Base-by-base conservation (phyloP, 2,888 invertebrate species). In the Lathronympha strigana region DNA sequence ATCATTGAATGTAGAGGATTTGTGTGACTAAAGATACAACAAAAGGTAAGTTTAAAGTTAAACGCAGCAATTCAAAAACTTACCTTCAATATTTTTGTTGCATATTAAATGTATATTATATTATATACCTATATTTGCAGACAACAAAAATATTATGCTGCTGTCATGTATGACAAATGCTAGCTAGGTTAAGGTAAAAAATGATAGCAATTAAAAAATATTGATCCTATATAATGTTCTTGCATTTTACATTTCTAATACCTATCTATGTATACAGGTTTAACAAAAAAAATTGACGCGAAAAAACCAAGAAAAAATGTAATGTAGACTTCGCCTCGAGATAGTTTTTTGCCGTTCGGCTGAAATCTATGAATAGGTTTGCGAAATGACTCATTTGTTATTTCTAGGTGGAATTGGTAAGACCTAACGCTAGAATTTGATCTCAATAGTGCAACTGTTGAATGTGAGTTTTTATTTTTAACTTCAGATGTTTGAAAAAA, bases 371-470 rank as follows among this genome's bases (percentile, higher is more conserved):
- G 21, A 36, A 9, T 53, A 53, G 36, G 4, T 15, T 36, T 36
- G 21, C 53, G 3, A n/a, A 23, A 53, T 36, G 53, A 36, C 36
- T 53, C 53, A 53, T 21, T 53, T 53, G 36, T 21, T 33, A 19
- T 31, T 53, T 53, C 53, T 21, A n/a, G 8, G 19, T 33, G 4
- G 8, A 36, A 21, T 53, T 53, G 17, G 17, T 21, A 33, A 33
- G 4, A 11, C 6, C 25, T 49, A 15, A 11, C 21, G 4, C 28
- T 28, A 17, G 9, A 6, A 15, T 17, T 4, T 21, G 8, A n/a
- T 21, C 19, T 31, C 19, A 8, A 33, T 6, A 31, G 0, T 50
- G 19, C 19, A 49, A 3, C 6, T 28, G n/a, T 28, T 17, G 6
- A 11, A 11, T 43, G 4, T 23, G 13, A 1, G 5, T 17, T 9